phyloP scores from a whole-genome alignment of 2,888 invertebrate species.

The Poecilus cupreus region DNA sequence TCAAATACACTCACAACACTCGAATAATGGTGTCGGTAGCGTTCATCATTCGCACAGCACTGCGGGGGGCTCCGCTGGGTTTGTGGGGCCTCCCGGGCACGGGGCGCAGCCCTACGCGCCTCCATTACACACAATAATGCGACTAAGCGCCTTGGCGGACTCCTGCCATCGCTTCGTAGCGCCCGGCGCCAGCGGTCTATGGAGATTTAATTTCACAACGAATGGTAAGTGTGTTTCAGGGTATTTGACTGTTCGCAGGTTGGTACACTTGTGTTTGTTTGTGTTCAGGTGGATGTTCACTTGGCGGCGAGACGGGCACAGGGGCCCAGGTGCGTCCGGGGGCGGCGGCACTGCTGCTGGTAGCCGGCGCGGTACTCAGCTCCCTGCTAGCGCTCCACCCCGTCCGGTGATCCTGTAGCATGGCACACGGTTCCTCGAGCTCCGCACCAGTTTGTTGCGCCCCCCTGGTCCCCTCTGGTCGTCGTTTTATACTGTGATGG shows the following conservation, averaged over 20 bases:
- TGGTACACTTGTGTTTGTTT: not conserved
- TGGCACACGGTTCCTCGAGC: not conserved
- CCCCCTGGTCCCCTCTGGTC: slow-evolving; percentile 1
- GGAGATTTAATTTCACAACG: slow-evolving; percentile 81
- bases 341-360: not conserved
- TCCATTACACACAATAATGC: slow-evolving; percentile 66
- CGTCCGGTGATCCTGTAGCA: not conserved
- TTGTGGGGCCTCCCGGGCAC: slow-evolving; percentile 67
- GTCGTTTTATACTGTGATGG: slow-evolving; percentile 43
- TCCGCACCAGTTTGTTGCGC: not conserved
- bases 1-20: not conserved
- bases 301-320: not conserved
- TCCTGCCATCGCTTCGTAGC: slow-evolving; percentile 76
- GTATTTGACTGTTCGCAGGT: not conserved
- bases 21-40: not conserved
- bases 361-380: too few relatives aligned
- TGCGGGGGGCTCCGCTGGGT: not conserved
- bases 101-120: slow-evolving; percentile 66
- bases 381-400: not conserved
- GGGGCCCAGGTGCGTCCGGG: not conserved
- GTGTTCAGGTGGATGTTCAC: not conserved
- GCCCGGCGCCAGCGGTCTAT: slow-evolving; percentile 76
- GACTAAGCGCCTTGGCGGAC: slow-evolving; percentile 75
- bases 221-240: slow-evolving; percentile 74
- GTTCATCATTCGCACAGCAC: not conserved